These are phyloP conservation scores for Clavelina lepadiformis DNA, from an alignment of 23 tunicate genomes.

Conservation along the genomic window DNA sequence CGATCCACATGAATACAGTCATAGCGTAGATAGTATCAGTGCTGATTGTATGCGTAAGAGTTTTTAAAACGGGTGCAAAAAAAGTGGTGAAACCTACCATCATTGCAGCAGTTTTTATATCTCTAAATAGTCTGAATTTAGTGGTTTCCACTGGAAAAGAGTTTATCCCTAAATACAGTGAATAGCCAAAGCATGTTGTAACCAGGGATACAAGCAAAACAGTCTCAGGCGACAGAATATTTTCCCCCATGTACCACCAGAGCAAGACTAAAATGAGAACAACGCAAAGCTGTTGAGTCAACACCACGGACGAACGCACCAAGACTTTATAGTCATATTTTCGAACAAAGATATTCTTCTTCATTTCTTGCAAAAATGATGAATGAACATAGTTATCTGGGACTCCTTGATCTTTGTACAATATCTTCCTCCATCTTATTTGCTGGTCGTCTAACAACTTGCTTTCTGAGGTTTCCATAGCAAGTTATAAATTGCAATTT, in stretches of 20 bases:
- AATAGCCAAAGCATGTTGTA: slow-evolving; percentile 26
- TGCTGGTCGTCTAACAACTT: too few relatives aligned
- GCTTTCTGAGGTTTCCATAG: too few relatives aligned
- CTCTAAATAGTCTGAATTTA: background rate
- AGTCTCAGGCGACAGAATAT: slow-evolving; percentile 12
- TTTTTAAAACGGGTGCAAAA: slow-evolving; percentile 68
- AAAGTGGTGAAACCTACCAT: slow-evolving; percentile 57
- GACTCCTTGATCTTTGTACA: slow-evolving; percentile 65
- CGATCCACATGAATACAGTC: slow-evolving; percentile 44
- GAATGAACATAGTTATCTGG: slow-evolving; percentile 81
- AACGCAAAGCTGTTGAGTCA: slow-evolving; percentile 67
- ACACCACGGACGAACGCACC: slow-evolving; percentile 38
- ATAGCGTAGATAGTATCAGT: slow-evolving; percentile 89
- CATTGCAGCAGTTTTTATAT: slow-evolving; percentile 42
- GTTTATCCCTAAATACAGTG: slow-evolving; percentile 3
- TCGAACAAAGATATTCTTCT: slow-evolving; percentile 28
- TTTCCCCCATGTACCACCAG: slow-evolving; percentile 76
- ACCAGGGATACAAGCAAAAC: slow-evolving; percentile 8
- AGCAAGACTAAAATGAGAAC: slow-evolving; percentile 42
- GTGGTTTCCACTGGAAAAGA: background rate
- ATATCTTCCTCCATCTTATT: slow-evolving; percentile 73
- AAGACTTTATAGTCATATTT: slow-evolving; percentile 43
- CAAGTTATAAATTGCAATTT: too few relatives aligned
- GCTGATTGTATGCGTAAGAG: slow-evolving; percentile 88
- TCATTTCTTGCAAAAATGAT: slow-evolving; percentile 47